phyloP scores from a whole-genome alignment of 2,113 vertebrate genomes.

The Sterrhoptilus dennistouni region DNA sequence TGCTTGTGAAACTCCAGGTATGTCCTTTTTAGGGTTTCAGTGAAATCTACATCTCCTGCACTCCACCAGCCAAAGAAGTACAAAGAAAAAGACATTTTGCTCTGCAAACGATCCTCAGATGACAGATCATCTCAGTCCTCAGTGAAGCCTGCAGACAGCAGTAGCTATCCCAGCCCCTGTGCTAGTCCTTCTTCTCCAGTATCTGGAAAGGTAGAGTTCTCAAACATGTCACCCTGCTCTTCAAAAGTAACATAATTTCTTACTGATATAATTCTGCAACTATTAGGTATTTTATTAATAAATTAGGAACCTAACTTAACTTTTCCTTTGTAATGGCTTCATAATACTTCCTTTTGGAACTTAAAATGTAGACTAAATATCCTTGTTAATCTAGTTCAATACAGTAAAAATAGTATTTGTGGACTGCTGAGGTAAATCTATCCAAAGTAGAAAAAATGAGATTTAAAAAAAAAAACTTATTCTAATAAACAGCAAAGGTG shows the following conservation, averaged over 20 bases:
- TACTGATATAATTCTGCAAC: neutral
- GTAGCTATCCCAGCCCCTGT: constrained; percentile 71
- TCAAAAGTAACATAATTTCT: neutral
- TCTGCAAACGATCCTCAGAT: constrained; percentile 67
- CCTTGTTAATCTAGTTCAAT: neutral
- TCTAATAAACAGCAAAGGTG: neutral
- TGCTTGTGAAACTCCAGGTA: neutral
- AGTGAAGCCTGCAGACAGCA: constrained; percentile 71
- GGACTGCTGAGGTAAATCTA: neutral
- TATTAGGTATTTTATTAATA: neutral
- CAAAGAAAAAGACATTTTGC: constrained; percentile 71
- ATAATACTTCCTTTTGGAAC: neutral
- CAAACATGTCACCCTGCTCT: neutral
- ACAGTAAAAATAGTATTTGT: neutral
- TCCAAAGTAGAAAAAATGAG: neutral
- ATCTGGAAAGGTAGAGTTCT: constrained; percentile 79
- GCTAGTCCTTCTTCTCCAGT: constrained; percentile 71
- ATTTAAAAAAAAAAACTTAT: neutral
- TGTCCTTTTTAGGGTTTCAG: constrained; percentile 52
- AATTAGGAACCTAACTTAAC: neutral
- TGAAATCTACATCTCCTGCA: constrained; percentile 65
- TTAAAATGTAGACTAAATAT: neutral
- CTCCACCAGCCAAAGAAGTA: constrained; percentile 66
- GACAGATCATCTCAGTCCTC: constrained; percentile 74
- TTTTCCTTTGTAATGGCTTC: neutral